Evolutionary conservation across 2,888 invertebrate genomes (phyloP).

Genomic region (Drosophila austrosaltans): DNA sequence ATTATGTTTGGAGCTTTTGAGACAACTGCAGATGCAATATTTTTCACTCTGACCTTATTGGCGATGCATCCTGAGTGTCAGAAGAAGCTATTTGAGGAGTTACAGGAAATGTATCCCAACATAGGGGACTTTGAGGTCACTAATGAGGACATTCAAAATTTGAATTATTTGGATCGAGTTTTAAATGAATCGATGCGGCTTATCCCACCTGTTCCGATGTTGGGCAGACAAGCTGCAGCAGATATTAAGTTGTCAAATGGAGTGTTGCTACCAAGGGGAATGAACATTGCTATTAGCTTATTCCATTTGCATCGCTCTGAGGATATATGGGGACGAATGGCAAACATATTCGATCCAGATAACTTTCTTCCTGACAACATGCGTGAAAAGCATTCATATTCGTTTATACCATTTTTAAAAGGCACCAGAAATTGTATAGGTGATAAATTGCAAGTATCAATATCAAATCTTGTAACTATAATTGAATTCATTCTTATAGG

Average conservation of each 20-base stretch:
- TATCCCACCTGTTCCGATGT: conserved; percentile 71
- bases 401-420: conserved; percentile 80
- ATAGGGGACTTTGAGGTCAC: conserved; percentile 59
- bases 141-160: conserved; percentile 66
- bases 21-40: conserved; percentile 70
- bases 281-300: conserved; percentile 68
- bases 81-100: conserved; percentile 67
- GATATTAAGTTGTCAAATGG: conserved; percentile 70
- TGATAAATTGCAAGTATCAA: conserved; percentile 20
- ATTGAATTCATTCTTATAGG: conserved; percentile 53
- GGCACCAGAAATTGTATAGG: conserved; percentile 80
- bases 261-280: conserved; percentile 68
- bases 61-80: conserved; percentile 78
- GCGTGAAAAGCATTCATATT: conserved; percentile 71
- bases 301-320: conserved; percentile 76
- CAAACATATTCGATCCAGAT: conserved; percentile 79
- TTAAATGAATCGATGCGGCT: conserved; percentile 79
- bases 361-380: conserved; percentile 78
- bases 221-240: conserved; percentile 57
- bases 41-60: conserved; percentile 59
- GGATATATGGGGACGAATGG: conserved; percentile 78
- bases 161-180: conserved; percentile 77
- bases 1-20: conserved; percentile 77
- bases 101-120: conserved; percentile 58
- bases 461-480: not conserved